phyloP scores from a whole-genome alignment of 2,797 vertebrate species.

The Champsocephalus gunnari region DNA sequence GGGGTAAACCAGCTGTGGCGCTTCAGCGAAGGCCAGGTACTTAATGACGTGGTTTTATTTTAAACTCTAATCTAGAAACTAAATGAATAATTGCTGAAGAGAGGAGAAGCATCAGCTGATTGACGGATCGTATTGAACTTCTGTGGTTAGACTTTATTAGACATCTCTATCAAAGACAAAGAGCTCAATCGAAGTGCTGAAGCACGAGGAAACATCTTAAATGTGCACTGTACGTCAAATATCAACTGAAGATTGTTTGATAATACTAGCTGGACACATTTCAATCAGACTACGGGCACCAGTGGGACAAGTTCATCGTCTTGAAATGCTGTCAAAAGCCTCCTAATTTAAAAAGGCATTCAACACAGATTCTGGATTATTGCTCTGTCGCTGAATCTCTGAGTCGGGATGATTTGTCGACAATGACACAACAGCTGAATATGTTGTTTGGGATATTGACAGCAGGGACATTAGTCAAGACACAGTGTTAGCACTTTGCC shows the following conservation, averaged over 20 bases:
- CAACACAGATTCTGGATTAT: not conserved
- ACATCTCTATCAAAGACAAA: not conserved
- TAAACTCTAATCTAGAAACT: no score
- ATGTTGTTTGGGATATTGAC: constrained; percentile 1
- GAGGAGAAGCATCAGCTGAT: not conserved
- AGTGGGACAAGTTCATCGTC: not conserved
- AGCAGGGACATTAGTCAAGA: not conserved
- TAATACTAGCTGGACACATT: not conserved
- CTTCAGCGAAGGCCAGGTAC: not conserved
- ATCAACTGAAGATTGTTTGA: not conserved
- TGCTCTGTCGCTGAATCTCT: not conserved
- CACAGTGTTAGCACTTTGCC: not conserved
- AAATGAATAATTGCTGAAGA: not conserved
- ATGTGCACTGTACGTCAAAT: not conserved
- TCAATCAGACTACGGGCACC: not conserved
- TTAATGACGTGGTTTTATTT: not conserved
- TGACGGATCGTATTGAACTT: not conserved
- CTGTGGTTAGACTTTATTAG: not conserved
- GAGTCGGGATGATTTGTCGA: not conserved
- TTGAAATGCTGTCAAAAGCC: not conserved
- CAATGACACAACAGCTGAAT: not conserved
- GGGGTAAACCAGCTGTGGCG: not conserved
- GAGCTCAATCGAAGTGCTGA: not conserved
- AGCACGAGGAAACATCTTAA: not conserved
- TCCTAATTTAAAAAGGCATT: not conserved